A percentile compares a stretch with the other conserved stretches of the same genome.
Evolutionary conservation across 2,888 invertebrate species (phyloP).

Genomic region (Antheraea assamensis): DNA sequence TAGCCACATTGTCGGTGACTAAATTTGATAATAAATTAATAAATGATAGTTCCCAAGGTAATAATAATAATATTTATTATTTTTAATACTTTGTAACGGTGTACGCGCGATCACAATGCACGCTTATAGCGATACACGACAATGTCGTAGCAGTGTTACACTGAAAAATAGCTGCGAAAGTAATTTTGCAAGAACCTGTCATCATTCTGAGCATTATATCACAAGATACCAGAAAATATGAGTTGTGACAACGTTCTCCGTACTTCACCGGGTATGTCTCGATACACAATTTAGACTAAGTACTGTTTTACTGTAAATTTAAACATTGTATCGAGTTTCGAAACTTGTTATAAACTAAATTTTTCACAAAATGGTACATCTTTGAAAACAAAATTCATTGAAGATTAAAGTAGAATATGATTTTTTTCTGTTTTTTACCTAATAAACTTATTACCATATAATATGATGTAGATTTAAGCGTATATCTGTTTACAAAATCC

Average conservation of each 20-base stretch:
- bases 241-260: not conserved
- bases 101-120: constrained; percentile 57
- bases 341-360: constrained; percentile 4
- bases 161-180: constrained; percentile 42
- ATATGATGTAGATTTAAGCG: too few species aligned
- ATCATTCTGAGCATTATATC: constrained; percentile 9
- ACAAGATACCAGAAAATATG: not conserved
- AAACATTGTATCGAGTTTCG: not conserved
- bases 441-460: too few species aligned
- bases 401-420: not conserved
- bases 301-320: not conserved
- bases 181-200: constrained; percentile 46
- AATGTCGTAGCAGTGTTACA: constrained; percentile 33
- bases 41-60: constrained; percentile 47
- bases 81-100: constrained; percentile 51
- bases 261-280: not conserved
- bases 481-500: too few species aligned
- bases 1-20: constrained; percentile 26
- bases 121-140: constrained; percentile 59
- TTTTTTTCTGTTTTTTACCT: not conserved
- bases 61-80: constrained; percentile 60
- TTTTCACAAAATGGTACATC: not conserved
- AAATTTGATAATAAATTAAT: constrained; percentile 49
- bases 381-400: not conserved
- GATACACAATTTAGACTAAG: not conserved